Conservation (phyloP, 1,140 invertebrate species). For the Scaptomyza graminum region DNA sequence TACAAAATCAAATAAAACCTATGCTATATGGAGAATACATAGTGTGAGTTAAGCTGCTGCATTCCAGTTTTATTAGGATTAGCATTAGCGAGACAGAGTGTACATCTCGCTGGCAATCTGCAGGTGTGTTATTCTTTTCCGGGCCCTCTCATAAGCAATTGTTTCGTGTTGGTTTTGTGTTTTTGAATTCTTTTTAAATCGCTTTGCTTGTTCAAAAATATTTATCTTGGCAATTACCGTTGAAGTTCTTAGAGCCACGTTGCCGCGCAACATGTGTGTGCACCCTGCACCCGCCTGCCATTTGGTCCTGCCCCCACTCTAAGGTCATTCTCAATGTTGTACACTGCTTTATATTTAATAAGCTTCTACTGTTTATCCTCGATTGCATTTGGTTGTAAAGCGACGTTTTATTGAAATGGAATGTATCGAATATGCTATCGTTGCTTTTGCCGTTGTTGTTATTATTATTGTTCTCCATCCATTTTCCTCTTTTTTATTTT, state of each 20-base stretch:
- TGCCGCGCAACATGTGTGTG: conserved; percentile 51
- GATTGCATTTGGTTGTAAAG: conserved; percentile 53
- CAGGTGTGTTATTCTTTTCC: conserved; percentile 56
- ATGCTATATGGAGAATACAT: neutral
- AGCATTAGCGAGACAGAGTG: neutral
- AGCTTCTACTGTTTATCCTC: conserved; percentile 39
- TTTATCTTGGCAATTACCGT: conserved; percentile 70
- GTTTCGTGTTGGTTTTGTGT: conserved; percentile 27
- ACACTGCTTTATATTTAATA: conserved; percentile 60
- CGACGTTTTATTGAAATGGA: conserved; percentile 68
- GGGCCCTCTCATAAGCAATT: conserved; percentile 47
- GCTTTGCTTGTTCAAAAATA: conserved; percentile 61
- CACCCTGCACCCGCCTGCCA: neutral
- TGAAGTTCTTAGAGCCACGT: conserved; percentile 48
- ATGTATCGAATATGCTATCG: conserved; percentile 60
- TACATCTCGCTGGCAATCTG: conserved; percentile 49
- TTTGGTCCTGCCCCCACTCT: neutral
- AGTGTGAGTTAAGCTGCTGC: conserved; percentile 21
- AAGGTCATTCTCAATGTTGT: conserved; percentile 64
- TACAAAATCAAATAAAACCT: conserved; percentile 50
- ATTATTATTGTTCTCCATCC: neutral
- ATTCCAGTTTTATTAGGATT: conserved; percentile 27
- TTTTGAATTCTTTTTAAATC: conserved; percentile 51
- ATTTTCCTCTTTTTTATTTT: conserved; percentile 7
- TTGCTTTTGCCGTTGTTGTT: conserved; percentile 29